Base-by-base conservation (phyloP, 2,797 vertebrate species). In the Sebastes diploproa region DNA sequence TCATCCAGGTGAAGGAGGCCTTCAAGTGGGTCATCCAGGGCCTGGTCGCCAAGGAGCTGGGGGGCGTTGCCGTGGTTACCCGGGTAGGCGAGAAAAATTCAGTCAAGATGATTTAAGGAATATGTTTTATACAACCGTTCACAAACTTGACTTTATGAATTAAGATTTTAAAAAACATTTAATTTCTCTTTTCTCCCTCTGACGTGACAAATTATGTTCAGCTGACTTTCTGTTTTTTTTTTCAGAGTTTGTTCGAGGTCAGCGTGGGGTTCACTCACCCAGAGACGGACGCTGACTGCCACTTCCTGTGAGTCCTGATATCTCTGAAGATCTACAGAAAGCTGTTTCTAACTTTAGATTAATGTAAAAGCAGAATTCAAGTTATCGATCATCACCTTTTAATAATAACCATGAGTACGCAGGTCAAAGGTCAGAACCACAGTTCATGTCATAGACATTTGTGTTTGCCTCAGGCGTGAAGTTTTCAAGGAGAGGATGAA, bases 1-100 rank as follows among this genome's bases (percentile, higher is more conserved):
- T 97, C 61, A 78, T 98, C 83, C 95, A 96, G 89, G 96, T 99
- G 88, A 99, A 99, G 91, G 98, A 99, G 88, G 98, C 97, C 59
- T 99, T 97, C 89, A 99, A 99, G 78, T 99, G 98, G 98, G 95
- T 92, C 38, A 80, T 96, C 81, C 95, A 96, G 87, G 89, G 89
- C 30, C 86, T 90, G 74, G 80, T 96, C 34, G 93, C 96, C n/a
- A 96, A 96, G 89, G 96, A 97, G 85, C 92, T 99, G 73, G 91
- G 96, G 20, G 93, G 96, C 52, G 95, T 97, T 56, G 93, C 96
- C 55, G 94, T 97, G 76, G 95, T 97, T 73, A 94, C 95, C 88
- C 99, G 97, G 95, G 98, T 98, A 87, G 75, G 81, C 50, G 20
- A 52, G 50, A 52, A 52, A 52, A 52, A 52, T 20, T 52, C 50